phyloP scores from a whole-genome alignment of 35 echinoderm and acorn worm species.

The Eucidaris tribuloides region DNA sequence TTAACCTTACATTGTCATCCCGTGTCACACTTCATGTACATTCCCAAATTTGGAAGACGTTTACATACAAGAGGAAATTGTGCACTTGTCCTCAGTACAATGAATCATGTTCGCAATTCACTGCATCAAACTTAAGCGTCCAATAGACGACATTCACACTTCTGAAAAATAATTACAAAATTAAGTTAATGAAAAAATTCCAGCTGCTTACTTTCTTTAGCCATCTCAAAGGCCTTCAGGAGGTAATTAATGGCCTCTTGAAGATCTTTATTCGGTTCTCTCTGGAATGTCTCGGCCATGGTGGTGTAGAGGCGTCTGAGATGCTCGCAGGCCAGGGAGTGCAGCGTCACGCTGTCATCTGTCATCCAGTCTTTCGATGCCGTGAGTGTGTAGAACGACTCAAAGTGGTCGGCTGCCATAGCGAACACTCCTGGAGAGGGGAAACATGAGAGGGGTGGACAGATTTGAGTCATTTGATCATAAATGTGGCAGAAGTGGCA shows the following conservation, averaged over 20 bases:
- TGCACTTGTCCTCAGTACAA: no score
- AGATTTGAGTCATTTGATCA: no score
- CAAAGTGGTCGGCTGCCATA: slow-evolving; percentile 80
- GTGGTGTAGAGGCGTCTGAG: slow-evolving; percentile 90
- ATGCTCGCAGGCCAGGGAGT: slow-evolving; percentile 88
- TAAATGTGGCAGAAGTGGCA: no score
- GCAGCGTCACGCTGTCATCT: slow-evolving; percentile 52
- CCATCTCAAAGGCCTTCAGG: slow-evolving; percentile 92
- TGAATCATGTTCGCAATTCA: no score
- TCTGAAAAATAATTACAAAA: no score
- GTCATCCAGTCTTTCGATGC: slow-evolving; percentile 63
- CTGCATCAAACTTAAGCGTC: no score
- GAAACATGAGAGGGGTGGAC: background rate
- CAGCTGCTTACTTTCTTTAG: slow-evolving; percentile 99
- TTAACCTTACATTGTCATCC: no score
- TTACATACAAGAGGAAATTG: no score
- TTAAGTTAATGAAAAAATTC: no score
- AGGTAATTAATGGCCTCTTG: slow-evolving; percentile 83
- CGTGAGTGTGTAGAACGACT: slow-evolving; percentile 68
- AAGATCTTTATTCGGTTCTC: slow-evolving; percentile 28
- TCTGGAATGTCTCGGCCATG: slow-evolving; percentile 68
- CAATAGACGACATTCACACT: no score
- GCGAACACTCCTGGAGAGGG: slow-evolving; percentile 53
- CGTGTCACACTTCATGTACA: no score
- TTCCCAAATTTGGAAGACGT: no score